phyloP scores from a whole-genome alignment of 1,140 invertebrate species.

The Heliconius hermathena region DNA sequence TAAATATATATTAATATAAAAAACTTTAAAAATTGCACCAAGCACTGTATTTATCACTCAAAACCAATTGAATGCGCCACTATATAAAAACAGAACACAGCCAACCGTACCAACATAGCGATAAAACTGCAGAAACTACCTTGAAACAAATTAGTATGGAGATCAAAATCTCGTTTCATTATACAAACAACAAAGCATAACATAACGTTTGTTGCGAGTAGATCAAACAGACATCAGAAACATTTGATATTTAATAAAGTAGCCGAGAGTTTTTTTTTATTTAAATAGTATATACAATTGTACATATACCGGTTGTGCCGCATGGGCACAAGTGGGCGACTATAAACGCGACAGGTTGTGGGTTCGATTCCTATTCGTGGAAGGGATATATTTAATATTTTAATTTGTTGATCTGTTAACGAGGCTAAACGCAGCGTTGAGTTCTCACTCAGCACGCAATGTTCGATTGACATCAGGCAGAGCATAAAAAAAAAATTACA shows the following conservation, averaged over 20 bases:
- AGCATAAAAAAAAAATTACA: too few relatives aligned
- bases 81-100: neutral
- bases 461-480: neutral
- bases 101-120: neutral
- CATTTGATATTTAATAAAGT: neutral
- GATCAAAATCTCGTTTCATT: constrained; percentile 29
- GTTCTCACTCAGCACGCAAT: neutral
- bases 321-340: too few relatives aligned
- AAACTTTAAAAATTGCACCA: neutral
- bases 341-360: too few relatives aligned
- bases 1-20: too few relatives aligned
- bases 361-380: too few relatives aligned
- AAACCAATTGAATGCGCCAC: neutral
- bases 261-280: neutral
- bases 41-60: neutral
- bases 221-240: constrained; percentile 10
- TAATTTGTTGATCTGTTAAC: too few relatives aligned
- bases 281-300: neutral
- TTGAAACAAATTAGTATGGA: constrained; percentile 34
- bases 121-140: constrained; percentile 21
- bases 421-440: neutral
- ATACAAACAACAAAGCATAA: constrained; percentile 23
- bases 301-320: too few relatives aligned
- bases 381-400: too few relatives aligned
- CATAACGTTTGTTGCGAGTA: neutral